A percentile compares a stretch with the other conserved stretches of the same genome.
phyloP scores from a whole-genome alignment of 2,888 invertebrate genomes.

The Molanna angustata region DNA sequence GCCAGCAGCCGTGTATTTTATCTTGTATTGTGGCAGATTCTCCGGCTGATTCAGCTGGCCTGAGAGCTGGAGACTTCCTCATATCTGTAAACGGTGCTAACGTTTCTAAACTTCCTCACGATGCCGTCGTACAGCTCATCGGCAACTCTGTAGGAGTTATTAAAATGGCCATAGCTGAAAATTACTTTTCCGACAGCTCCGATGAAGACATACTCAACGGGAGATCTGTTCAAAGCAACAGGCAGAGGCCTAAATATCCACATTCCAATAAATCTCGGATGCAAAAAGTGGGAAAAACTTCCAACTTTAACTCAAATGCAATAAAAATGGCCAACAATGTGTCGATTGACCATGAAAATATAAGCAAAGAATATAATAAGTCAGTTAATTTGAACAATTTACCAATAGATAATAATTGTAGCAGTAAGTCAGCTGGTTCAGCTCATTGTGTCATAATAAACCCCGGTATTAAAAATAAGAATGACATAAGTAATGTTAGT shows the following conservation, averaged over 20 bases:
- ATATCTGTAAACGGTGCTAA: slow-evolving; percentile 89
- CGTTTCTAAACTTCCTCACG: slow-evolving; percentile 89
- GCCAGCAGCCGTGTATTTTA: slow-evolving; percentile 92
- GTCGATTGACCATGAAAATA: slow-evolving; percentile 26
- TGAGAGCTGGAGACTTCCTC: slow-evolving; percentile 89
- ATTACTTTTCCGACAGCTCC: slow-evolving; percentile 82
- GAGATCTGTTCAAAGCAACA: slow-evolving; percentile 51
- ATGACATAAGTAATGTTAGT: slow-evolving; percentile 46
- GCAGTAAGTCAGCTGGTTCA: slow-evolving; percentile 32
- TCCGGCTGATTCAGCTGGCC: slow-evolving; percentile 86
- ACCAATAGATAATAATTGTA: slow-evolving; percentile 10
- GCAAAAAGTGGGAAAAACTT: slow-evolving; percentile 26
- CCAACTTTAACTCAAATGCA: slow-evolving; percentile 25
- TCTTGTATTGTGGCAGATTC: slow-evolving; percentile 89
- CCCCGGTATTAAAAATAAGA: slow-evolving; percentile 37
- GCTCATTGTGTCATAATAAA: slow-evolving; percentile 37
- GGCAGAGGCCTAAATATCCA: slow-evolving; percentile 59
- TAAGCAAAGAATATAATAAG: slow-evolving; percentile 24
- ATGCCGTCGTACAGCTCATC: slow-evolving; percentile 88
- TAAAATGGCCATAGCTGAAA: slow-evolving; percentile 81
- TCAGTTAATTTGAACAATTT: background rate
- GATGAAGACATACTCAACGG: slow-evolving; percentile 68
- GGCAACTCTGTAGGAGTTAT: slow-evolving; percentile 83
- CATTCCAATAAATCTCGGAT: slow-evolving; percentile 42
- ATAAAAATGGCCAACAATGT: slow-evolving; percentile 29